Evolutionary conservation across 2,797 vertebrate genomes (phyloP).

Genomic region (Pangasius larnaudii): DNA sequence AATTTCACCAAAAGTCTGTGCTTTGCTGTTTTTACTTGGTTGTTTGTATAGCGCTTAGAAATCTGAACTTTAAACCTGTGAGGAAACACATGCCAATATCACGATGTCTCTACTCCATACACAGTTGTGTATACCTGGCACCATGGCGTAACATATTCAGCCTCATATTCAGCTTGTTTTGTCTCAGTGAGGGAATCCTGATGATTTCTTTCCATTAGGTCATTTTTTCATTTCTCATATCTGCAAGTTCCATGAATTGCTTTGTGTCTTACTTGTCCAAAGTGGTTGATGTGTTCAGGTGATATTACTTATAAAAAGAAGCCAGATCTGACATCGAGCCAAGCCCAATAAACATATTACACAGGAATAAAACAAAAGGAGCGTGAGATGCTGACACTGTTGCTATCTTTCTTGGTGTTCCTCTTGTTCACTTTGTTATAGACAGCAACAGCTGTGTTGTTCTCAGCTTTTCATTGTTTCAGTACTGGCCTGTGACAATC

Average conservation of each 20-base stretch:
- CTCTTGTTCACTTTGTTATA: neutral
- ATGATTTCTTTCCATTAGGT: neutral
- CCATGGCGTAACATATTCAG: neutral
- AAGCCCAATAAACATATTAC: neutral
- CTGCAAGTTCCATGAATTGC: neutral
- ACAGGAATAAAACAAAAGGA: neutral
- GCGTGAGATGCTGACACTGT: neutral
- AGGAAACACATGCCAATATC: neutral
- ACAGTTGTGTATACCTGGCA: no score
- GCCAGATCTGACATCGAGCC: neutral
- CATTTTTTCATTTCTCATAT: neutral
- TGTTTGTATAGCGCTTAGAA: slow-evolving; percentile 40
- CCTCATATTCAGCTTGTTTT: neutral
- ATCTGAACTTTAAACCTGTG: slow-evolving; percentile 48
- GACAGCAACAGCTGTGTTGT: slow-evolving; percentile 25
- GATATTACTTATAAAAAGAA: neutral
- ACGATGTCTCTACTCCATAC: neutral
- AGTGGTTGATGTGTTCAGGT: neutral
- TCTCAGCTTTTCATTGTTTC: slow-evolving; percentile 11
- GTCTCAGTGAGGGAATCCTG: neutral
- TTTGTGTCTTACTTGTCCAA: neutral
- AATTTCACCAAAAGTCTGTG: neutral
- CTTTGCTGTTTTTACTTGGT: slow-evolving; percentile 16
- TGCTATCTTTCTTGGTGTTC: neutral
- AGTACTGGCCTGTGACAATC: neutral